Conservation (phyloP, 2,113 vertebrate species). For the Pterocles orientalis region DNA sequence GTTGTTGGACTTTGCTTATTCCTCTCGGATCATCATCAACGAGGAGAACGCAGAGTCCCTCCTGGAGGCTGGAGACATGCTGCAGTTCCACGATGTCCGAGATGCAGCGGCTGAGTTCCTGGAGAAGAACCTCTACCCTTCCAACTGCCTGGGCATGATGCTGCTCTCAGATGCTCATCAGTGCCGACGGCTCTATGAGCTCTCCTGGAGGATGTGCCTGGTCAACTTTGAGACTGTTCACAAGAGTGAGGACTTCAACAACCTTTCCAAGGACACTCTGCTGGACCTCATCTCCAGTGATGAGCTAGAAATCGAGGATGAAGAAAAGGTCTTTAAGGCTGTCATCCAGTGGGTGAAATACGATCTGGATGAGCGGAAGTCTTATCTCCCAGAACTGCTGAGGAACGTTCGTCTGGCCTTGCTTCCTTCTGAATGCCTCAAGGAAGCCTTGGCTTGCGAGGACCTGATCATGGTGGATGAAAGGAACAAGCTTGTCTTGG, state of each 20-base stretch:
- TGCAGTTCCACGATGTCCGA: conserved; percentile 92
- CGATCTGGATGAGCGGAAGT: conserved; percentile 79
- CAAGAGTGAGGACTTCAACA: conserved; percentile 89
- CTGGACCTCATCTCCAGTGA: conserved; percentile 91
- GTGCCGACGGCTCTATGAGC: conserved; percentile 89
- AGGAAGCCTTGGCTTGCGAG: conserved; percentile 87
- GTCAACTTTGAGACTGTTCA: conserved; percentile 88
- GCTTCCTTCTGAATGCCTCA: conserved; percentile 87
- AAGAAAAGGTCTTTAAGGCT: conserved; percentile 88
- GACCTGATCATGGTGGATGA: conserved; percentile 86
- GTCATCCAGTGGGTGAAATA: conserved; percentile 90
- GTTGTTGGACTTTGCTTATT: conserved; percentile 93
- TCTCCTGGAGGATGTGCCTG: conserved; percentile 94
- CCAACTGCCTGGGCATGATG: conserved; percentile 96
- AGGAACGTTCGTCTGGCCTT: conserved; percentile 87
- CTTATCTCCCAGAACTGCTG: conserved; percentile 86
- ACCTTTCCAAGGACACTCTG: conserved; percentile 88
- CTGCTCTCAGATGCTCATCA: conserved; percentile 93
- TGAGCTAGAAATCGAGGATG: conserved; percentile 93
- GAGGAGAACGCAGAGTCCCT: conserved; percentile 95
- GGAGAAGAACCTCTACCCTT: conserved; percentile 89
- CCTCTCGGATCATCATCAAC: conserved; percentile 90
- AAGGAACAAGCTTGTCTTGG: conserved; percentile 83
- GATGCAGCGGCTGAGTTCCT: conserved; percentile 92
- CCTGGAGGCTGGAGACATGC: conserved; percentile 93